These are phyloP conservation scores for Venusia cambrica DNA, from an alignment of 2,888 invertebrate genomes.

Conservation along the genomic window DNA sequence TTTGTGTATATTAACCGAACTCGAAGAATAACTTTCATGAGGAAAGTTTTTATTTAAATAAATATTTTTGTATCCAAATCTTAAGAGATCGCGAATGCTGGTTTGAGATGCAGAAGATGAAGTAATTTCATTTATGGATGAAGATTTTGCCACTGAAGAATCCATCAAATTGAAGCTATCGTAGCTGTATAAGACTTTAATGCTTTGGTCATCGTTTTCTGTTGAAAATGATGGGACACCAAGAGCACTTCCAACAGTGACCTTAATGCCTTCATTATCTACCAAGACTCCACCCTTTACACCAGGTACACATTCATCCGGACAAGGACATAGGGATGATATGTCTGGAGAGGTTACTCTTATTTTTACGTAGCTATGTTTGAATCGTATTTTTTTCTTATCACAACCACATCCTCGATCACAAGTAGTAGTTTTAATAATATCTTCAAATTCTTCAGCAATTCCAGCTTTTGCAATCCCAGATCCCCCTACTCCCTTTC, in stretches of 20 bases:
- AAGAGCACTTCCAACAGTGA: conserved; percentile 54
- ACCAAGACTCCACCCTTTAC: conserved; percentile 53
- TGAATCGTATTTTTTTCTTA: conserved; percentile 62
- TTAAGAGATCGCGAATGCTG: conserved; percentile 1
- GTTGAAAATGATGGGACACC: conserved; percentile 40
- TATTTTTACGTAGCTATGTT: conserved; percentile 63
- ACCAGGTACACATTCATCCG: conserved; percentile 55
- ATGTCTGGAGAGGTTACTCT: conserved; percentile 61
- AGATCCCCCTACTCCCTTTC: conserved; percentile 14
- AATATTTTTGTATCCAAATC: conserved; percentile 5
- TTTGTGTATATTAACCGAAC: conserved; percentile 3
- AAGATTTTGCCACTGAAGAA: conserved; percentile 7
- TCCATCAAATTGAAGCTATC: conserved; percentile 5
- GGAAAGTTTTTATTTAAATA: conserved; percentile 11
- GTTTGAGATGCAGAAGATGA: conserved; percentile 1
- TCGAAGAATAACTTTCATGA: conserved; percentile 3
- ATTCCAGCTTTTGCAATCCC: conserved; percentile 34
- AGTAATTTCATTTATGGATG: conserved; percentile 1
- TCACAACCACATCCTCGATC: conserved; percentile 60
- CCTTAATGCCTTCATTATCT: conserved; percentile 60
- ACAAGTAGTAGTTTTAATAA: conserved; percentile 55
- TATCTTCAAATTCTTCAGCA: conserved; percentile 46
- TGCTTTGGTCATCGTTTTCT: conserved; percentile 15
- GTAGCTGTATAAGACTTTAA: conserved; percentile 7
- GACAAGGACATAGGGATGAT: conserved; percentile 55